Conservation (phyloP, 2,113 vertebrate genomes). For the Oryzias melastigma region DNA sequence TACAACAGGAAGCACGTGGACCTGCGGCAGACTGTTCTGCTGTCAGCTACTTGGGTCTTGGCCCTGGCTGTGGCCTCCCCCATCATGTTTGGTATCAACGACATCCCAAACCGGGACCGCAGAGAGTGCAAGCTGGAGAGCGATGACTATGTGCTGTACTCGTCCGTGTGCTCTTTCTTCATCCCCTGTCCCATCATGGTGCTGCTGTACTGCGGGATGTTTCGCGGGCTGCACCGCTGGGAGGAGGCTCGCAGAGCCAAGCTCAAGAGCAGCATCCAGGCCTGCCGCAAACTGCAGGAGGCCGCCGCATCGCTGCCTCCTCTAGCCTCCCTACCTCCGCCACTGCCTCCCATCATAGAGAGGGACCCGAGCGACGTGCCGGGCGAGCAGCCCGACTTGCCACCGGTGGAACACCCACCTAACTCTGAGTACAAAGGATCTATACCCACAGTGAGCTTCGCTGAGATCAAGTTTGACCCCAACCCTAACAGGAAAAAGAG, state of each 20-base stretch:
- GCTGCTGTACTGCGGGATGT: slow-evolving; percentile 93
- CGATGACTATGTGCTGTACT: slow-evolving; percentile 87
- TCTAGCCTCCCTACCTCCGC: slow-evolving; percentile 60
- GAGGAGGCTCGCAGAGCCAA: slow-evolving; percentile 85
- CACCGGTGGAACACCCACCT: slow-evolving; percentile 22
- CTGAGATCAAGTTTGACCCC: slow-evolving; percentile 69
- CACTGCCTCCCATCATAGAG: slow-evolving; percentile 67
- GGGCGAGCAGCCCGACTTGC: slow-evolving; percentile 48
- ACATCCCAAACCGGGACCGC: slow-evolving; percentile 82
- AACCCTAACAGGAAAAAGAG: slow-evolving; percentile 64
- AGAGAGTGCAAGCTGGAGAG: slow-evolving; percentile 89
- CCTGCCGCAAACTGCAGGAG: slow-evolving; percentile 72
- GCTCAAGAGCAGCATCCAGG: slow-evolving; percentile 77
- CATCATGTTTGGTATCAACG: slow-evolving; percentile 90
- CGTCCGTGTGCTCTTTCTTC: slow-evolving; percentile 95
- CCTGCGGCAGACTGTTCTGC: slow-evolving; percentile 84
- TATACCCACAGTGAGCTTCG: slow-evolving; percentile 72
- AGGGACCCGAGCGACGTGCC: slow-evolving; percentile 38
- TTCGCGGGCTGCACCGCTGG: slow-evolving; percentile 87
- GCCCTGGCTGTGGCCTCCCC: slow-evolving; percentile 91
- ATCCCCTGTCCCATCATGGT: slow-evolving; percentile 95
- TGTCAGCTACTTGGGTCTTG: slow-evolving; percentile 90
- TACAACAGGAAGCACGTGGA: slow-evolving; percentile 89
- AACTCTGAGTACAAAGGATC: slow-evolving; percentile 46
- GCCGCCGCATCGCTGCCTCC: slow-evolving; percentile 59